Evolutionary conservation across 2,113 vertebrate species (phyloP), one percentile per base, ranked within the genome.

Genomic region (Syngnathus scovelli): DNA sequence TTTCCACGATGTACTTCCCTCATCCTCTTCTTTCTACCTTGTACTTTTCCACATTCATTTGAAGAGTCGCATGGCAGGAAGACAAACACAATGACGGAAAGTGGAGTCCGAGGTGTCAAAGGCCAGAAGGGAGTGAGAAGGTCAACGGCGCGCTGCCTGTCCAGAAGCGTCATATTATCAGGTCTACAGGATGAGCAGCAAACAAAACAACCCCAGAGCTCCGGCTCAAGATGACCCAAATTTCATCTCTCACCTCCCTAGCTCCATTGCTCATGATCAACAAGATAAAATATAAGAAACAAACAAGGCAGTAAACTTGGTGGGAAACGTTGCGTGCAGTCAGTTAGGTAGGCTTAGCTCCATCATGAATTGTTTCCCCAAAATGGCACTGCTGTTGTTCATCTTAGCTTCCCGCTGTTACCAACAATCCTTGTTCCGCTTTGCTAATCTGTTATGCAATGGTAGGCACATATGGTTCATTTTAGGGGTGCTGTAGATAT

Each of bases 31-130:
- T 85, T 79, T 79, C 74, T 48, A 51, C 82, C 84, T 79, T 78
- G 72, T 48, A 56, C 72, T 79, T 69, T 33, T 68, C 37, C 70
- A 41, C 41, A 58, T 66, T 78, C 66, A 77, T 77, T 78, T 60
- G 52, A 81, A 71, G 69, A 78, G 72, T 65, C 68, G 51, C 78
- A 72, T 75, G 74, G 78, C 88, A 90, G 88, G 88, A 89, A 91
- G 87, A 85, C 75, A 62, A 58, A 87, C 75, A 89, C 89, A 90
- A 89, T 89, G 75, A 78, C 68, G 78, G 87, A 88, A 86, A 87
- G 78, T 68, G 72, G 75, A 68, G 82, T 72, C 75, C 38, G 54
- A 73, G 67, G 69, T 76, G 84, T 83, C 48, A 72, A 51, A 54
- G 68, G 64, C 43, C 67, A 72, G 59, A 64, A 44, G 64, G 43